Conservation (phyloP, 2,888 invertebrate genomes). For the Agapetus fuscipes region DNA sequence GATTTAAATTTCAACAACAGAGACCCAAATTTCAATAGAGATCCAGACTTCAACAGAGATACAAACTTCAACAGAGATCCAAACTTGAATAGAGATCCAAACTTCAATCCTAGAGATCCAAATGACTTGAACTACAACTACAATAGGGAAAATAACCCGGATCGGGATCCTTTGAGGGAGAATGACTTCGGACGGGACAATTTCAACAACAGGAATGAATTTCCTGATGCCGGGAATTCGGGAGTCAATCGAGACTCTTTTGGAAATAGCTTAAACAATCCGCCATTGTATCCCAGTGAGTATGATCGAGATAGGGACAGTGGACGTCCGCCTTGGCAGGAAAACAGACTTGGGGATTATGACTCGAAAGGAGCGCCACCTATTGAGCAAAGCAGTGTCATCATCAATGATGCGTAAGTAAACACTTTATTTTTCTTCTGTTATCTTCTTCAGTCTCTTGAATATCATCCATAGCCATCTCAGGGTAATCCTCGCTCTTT, state of each 20-base stretch:
- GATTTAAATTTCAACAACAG: conserved; percentile 12
- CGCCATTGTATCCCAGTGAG: no score
- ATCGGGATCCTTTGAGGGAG: conserved; percentile 5
- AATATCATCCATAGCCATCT: no score
- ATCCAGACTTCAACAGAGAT: no score
- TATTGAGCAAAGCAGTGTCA: conserved; percentile 40
- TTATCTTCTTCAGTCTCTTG: no score
- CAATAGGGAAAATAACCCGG: not conserved
- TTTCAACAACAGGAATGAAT: conserved; percentile 11
- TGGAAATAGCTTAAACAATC: conserved; percentile 10
- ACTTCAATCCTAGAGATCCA: conserved; percentile 6
- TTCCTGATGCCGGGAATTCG: conserved; percentile 5
- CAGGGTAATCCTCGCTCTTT: no score
- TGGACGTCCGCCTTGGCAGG: conserved; percentile 13
- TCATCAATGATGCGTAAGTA: conserved; percentile 49
- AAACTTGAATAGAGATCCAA: conserved; percentile 11
- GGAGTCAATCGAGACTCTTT: conserved; percentile 8
- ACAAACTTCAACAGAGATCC: conserved; percentile 11
- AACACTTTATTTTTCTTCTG: conserved; percentile 6
- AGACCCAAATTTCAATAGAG: conserved; percentile 6
- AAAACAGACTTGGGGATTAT: conserved; percentile 27
- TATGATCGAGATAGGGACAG: conserved; percentile 29
- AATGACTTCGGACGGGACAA: conserved; percentile 8
- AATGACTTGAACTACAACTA: conserved; percentile 9
- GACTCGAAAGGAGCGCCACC: conserved; percentile 30